phyloP scores from a whole-genome alignment of 2,113 vertebrate species.

The Campylomormyrus numenius region DNA sequence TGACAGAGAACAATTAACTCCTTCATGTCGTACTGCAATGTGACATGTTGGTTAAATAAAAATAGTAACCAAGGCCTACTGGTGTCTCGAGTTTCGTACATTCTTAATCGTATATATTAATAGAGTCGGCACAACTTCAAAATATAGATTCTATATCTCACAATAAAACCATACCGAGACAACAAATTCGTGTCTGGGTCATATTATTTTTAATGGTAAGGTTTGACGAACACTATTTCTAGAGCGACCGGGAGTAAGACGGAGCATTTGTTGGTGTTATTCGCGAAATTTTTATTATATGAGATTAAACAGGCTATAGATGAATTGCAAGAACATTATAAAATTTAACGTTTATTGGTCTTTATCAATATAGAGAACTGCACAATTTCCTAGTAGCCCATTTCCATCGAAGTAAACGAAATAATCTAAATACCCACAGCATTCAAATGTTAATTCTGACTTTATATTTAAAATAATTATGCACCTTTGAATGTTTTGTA shows the following conservation, averaged over 20 bases:
- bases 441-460: background rate
- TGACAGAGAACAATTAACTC: background rate
- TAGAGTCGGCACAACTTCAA: background rate
- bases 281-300: background rate
- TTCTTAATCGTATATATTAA: background rate
- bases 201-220: background rate
- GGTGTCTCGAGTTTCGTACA: background rate
- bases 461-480: slow-evolving; percentile 3
- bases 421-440: background rate
- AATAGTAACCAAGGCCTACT: background rate
- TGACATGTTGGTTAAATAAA: background rate
- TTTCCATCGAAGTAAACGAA: background rate
- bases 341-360: background rate
- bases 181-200: background rate
- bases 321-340: background rate
- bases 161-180: background rate
- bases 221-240: background rate
- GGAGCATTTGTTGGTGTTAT: background rate
- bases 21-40: background rate
- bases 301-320: background rate
- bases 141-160: background rate
- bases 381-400: background rate
- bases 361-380: background rate
- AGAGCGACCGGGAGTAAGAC: background rate
- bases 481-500: background rate